Base-by-base conservation (phyloP, 2,888 invertebrate genomes). In the Napeogenes inachia region DNA sequence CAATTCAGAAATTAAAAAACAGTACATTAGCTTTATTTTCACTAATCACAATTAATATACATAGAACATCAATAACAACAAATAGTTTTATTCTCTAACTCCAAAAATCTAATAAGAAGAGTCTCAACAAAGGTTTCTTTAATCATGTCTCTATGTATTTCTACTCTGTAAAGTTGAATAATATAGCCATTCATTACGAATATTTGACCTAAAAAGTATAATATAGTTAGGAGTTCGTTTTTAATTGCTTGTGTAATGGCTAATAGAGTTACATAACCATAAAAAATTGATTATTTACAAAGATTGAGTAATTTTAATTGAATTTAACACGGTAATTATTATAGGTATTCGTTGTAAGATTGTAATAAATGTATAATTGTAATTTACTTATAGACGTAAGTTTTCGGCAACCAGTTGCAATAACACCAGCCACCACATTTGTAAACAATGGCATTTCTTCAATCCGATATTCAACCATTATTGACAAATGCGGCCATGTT, bases 171-270 rank as follows among this genome's bases (percentile, higher is more conserved):
- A 46, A 30, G 10, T 54, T 57, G 57, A 66, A 58, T 68, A 68
- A 71, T 70, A 66, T 50, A 68, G 68, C 59, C 59, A 61, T 67
- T 65, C 57, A 59, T 65, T 54, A 45, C 45, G 38, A 57, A 59
- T 54, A 64, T 61, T 54, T 53, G 59, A 61, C 57, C 54, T 55
- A 53, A 38, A 45, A 50, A 58, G 30, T n/a, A 56, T 45, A 45
- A 58, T 35, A 50, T 38, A 47, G 57, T 50, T 58, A 38, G 35
- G 35, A 21, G 56, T 50, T 21, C 21, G 21, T 32, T 32, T 47
- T 47, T 47, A 47, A 50, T 30, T 50, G 30, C 8, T 50, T 8
- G 30, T 10, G 50, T 50, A 30, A 50, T 50, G 30, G 30, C 2
- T 50, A 50, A 50, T 12, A 42, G 42, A 42, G 10, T 42, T 42